phyloP scores from a whole-genome alignment of 1,140 invertebrate species.

The silkworm (Bombyx mori) region ASM3026992v2 NC_085113.1:6216501-6217000 shows the following conservation, averaged over 20 bases:
- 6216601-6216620: background rate
- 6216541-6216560: background rate
- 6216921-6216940: too few species aligned
- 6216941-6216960: too few species aligned
- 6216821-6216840: constrained; percentile 13
- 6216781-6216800: constrained; percentile 15
- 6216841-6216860: constrained; percentile 15
- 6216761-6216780: constrained; percentile 17
- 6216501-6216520: constrained; percentile 7
- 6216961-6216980: too few species aligned
- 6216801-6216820: constrained; percentile 16
- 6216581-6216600: background rate
- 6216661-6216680: background rate
- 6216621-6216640: constrained; percentile 1
- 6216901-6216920: background rate
- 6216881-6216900: constrained; percentile 3
- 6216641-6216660: constrained; percentile 5
- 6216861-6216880: constrained; percentile 12
- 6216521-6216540: background rate
- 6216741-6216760: too few species aligned
- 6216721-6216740: too few species aligned
- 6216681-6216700: background rate
- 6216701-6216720: background rate
- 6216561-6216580: background rate
- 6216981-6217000: too few species aligned